Evolutionary conservation across 2,113 vertebrate genomes (phyloP).

Genomic region (Megaceryle maxima): DNA sequence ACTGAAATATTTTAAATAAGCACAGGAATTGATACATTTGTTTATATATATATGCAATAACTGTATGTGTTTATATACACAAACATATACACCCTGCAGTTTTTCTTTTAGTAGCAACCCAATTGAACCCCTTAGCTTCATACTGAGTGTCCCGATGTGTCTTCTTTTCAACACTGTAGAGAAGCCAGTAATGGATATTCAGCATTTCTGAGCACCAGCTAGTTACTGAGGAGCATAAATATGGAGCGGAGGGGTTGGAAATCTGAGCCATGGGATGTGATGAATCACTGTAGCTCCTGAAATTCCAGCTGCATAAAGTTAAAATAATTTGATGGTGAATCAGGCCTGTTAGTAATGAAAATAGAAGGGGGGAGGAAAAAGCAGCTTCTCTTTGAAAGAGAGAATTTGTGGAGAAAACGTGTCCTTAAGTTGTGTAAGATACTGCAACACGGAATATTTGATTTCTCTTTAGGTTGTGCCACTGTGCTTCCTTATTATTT

Average conservation of each 20-base stretch:
- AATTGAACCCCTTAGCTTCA: neutral
- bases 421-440: neutral
- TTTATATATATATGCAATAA: neutral
- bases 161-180: neutral
- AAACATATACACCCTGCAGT: neutral
- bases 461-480: slow-evolving; percentile 3
- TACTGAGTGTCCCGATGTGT: neutral
- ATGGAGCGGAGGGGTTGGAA: neutral
- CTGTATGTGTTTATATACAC: neutral
- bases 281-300: neutral
- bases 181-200: neutral
- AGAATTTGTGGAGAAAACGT: neutral
- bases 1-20: neutral
- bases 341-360: neutral
- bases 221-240: neutral
- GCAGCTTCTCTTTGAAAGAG: neutral
- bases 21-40: neutral
- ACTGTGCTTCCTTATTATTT: neutral
- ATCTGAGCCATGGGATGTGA: neutral
- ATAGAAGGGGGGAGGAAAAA: too few relatives aligned
- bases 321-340: neutral
- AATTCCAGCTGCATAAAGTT: neutral
- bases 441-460: neutral
- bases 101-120: neutral
- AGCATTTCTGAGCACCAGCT: neutral